Conservation (phyloP, 2,797 vertebrate genomes). For the Kryptolebias ocellatus region DNA sequence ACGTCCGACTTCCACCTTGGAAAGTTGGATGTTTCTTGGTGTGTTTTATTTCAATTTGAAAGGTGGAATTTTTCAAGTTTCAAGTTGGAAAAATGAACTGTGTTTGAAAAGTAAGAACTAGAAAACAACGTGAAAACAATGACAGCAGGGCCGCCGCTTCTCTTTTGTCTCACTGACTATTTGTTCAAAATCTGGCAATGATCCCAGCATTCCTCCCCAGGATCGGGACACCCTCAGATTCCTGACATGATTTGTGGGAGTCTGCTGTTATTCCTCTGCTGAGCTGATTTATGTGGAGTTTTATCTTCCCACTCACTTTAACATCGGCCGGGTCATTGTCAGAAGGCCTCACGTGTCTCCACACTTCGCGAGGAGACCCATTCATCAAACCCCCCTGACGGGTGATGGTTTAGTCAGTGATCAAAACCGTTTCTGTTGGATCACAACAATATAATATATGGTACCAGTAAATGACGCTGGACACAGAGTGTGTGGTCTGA, state of each 20-base stretch:
- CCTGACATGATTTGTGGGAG: constrained; percentile 70
- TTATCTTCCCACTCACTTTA: constrained; percentile 71
- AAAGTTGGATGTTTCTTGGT: no score
- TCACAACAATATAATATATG: constrained; percentile 55
- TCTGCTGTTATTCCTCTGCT: constrained; percentile 59
- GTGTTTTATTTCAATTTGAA: no score
- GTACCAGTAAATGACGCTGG: constrained; percentile 31
- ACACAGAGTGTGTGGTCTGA: constrained; percentile 22
- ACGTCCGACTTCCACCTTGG: no score
- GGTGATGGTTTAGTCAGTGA: constrained; percentile 74
- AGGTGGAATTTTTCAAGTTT: no score
- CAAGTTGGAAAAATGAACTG: no score
- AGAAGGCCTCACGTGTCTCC: constrained; percentile 72
- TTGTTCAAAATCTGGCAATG: constrained; percentile 48
- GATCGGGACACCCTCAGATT: constrained; percentile 59
- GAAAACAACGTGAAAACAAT: constrained; percentile 18
- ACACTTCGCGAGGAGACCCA: constrained; percentile 64
- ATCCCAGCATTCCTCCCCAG: constrained; percentile 70
- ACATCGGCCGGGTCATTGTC: constrained; percentile 73
- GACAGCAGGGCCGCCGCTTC: constrained; percentile 26
- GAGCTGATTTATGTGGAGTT: constrained; percentile 74
- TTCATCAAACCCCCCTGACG: constrained; percentile 62
- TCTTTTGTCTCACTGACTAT: not conserved
- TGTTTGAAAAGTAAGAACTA: constrained; percentile 2
- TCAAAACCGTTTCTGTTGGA: constrained; percentile 71